Percentiles rank a stretch among this genome's conserved stretches.
phyloP scores from a whole-genome alignment of 2,888 invertebrate species.

The Tridacna gigas region DNA sequence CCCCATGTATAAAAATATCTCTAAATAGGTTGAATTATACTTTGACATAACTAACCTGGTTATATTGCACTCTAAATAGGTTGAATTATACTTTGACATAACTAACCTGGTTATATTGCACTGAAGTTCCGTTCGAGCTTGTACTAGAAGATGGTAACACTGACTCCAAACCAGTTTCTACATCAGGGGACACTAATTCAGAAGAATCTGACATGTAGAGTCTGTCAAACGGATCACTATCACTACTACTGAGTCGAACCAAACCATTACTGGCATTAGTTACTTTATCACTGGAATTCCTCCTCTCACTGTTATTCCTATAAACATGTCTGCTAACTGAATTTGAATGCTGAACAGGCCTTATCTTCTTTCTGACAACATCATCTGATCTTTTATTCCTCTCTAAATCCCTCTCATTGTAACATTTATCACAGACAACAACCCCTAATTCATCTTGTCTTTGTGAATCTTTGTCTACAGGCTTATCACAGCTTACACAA shows the following conservation, averaged over 20 bases:
- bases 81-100: not conserved
- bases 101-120: constrained; percentile 49
- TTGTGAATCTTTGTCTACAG: constrained; percentile 35
- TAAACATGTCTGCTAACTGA: constrained; percentile 27
- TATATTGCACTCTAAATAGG: constrained; percentile 34
- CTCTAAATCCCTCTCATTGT: constrained; percentile 42
- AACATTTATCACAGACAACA: constrained; percentile 60
- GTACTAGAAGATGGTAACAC: constrained; percentile 35
- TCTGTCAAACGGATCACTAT: constrained; percentile 52
- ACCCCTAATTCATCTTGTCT: constrained; percentile 49
- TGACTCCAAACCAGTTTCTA: constrained; percentile 44
- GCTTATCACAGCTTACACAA: constrained; percentile 60
- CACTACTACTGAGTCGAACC: constrained; percentile 52
- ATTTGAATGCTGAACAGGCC: constrained; percentile 26
- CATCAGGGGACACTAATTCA: constrained; percentile 54
- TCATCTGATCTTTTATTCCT: constrained; percentile 36
- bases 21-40: no score
- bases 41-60: constrained; percentile 30
- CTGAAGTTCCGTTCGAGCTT: constrained; percentile 36
- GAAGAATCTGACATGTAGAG: constrained; percentile 54
- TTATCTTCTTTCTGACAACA: constrained; percentile 38
- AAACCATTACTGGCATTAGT: constrained; percentile 42
- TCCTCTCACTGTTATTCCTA: constrained; percentile 28
- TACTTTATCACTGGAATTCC: constrained; percentile 43
- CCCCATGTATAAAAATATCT: no score